Conservation (phyloP, 2,888 invertebrate genomes). For the Drosophila gaucha region DNA sequence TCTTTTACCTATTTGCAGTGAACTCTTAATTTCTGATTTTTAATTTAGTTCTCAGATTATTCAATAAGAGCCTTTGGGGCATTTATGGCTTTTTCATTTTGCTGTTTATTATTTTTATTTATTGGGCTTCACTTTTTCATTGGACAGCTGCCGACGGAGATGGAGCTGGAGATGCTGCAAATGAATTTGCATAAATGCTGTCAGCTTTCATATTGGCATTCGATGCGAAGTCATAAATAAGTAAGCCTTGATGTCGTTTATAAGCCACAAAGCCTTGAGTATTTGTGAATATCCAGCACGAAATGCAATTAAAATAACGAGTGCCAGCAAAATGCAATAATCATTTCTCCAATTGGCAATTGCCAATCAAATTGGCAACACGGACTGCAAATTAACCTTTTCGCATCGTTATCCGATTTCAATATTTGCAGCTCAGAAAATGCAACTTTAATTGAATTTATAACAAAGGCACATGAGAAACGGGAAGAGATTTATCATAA, state of each 20-base stretch:
- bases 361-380: conserved; percentile 48
- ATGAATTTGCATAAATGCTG: conserved; percentile 29
- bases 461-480: conserved; percentile 19
- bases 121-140: not conserved
- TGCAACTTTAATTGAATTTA: conserved; percentile 52
- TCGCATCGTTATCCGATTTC: conserved; percentile 28
- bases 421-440: conserved; percentile 23
- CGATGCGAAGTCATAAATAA: conserved; percentile 29
- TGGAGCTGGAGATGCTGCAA: not conserved
- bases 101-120: conserved; percentile 22
- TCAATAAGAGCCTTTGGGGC: conserved; percentile 4
- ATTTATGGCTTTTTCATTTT: conserved; percentile 17
- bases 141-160: not conserved
- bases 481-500: conserved; percentile 7
- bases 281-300: not conserved
- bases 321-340: conserved; percentile 58
- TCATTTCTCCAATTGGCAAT: conserved; percentile 56
- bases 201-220: too few species aligned
- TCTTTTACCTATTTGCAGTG: not conserved
- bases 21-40: conserved; percentile 6
- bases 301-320: conserved; percentile 67
- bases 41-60: conserved; percentile 1
- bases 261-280: conserved; percentile 23
- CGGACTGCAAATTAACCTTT: conserved; percentile 56
- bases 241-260: conserved; percentile 9